Evolutionary conservation across 2,888 invertebrate genomes (phyloP).

Genomic region (Archips xylosteana): DNA sequence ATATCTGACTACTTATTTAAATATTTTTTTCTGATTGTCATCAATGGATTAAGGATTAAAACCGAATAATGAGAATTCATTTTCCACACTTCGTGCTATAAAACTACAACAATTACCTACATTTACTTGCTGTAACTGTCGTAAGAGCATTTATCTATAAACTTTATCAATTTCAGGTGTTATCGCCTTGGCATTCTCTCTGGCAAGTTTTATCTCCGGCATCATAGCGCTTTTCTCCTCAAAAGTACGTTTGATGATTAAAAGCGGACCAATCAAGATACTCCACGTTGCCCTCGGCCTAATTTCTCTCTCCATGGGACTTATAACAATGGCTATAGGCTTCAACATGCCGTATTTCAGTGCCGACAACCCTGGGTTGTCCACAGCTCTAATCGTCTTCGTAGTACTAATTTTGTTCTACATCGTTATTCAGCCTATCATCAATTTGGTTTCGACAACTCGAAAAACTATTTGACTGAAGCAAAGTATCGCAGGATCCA

Average conservation of each 20-base stretch:
- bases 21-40: too few species aligned
- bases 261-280: constrained; percentile 79
- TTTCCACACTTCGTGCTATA: not conserved
- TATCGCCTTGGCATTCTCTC: constrained; percentile 76
- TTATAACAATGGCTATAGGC: constrained; percentile 74
- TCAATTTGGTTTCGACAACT: constrained; percentile 68
- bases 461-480: constrained; percentile 70
- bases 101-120: not conserved
- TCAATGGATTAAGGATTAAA: too few species aligned
- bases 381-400: constrained; percentile 71
- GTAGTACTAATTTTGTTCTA: constrained; percentile 66
- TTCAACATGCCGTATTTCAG: constrained; percentile 74
- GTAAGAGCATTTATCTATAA: constrained; percentile 5
- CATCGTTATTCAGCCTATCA: constrained; percentile 70
- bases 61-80: too few species aligned
- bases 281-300: constrained; percentile 83
- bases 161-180: constrained; percentile 70
- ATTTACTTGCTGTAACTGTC: not conserved
- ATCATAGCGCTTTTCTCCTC: constrained; percentile 81
- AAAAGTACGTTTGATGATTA: constrained; percentile 76
- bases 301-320: constrained; percentile 80
- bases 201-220: constrained; percentile 78
- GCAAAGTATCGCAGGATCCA: constrained; percentile 56
- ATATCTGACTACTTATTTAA: too few species aligned
- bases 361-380: constrained; percentile 59